These are phyloP conservation scores for Sclerurus mexicanus DNA, from an alignment of 2,113 vertebrate species.

Conservation along the genomic window DNA sequence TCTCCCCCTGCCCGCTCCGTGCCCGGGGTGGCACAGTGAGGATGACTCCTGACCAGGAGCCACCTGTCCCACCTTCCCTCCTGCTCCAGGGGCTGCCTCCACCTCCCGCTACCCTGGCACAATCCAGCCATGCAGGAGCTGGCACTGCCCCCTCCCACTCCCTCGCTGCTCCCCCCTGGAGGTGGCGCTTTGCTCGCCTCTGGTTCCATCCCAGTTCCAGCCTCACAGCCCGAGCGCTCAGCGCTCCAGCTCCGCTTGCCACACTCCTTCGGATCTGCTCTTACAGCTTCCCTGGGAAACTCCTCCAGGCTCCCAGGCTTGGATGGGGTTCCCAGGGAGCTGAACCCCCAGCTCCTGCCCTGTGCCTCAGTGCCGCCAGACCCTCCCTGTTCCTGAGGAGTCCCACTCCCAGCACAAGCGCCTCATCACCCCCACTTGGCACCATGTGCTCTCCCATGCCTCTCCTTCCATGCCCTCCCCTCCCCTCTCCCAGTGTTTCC, in stretches of 20 bases:
- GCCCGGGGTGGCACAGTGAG: fast-evolving
- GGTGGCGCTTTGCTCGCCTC: background rate
- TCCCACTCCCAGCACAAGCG: background rate
- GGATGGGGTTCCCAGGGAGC: background rate
- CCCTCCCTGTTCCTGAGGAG: background rate
- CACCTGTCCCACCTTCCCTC: background rate
- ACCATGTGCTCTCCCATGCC: too few relatives aligned
- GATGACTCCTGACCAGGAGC: background rate
- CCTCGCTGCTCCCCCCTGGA: background rate
- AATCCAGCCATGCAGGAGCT: background rate
- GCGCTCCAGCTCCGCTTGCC: background rate
- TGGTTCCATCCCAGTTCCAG: background rate
- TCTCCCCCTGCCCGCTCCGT: background rate
- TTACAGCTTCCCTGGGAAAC: fast-evolving
- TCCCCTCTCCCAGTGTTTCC: background rate
- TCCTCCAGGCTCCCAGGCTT: background rate
- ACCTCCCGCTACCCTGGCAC: background rate
- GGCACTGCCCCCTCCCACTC: background rate
- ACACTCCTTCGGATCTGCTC: background rate
- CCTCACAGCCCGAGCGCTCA: background rate
- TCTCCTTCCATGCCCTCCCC: background rate
- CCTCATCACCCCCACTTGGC: background rate
- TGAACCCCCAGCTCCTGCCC: background rate
- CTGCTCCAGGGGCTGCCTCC: background rate
- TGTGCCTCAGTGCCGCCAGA: fast-evolving